phyloP scores from a whole-genome alignment of 64 coral and sea anemone species.

The Stichodactyla mertensii region DNA sequence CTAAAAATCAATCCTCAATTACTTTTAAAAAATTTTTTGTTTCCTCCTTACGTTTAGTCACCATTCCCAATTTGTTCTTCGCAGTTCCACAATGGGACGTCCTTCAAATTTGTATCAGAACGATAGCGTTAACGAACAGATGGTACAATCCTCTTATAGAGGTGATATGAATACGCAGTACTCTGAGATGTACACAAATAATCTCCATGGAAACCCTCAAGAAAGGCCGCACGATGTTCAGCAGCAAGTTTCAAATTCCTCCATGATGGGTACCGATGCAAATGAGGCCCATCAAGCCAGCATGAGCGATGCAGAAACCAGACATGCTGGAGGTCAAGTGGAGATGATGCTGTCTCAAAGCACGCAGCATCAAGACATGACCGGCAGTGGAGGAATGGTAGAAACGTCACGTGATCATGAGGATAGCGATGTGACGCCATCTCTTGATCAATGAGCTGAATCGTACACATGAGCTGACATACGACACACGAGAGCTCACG shows the following conservation, averaged over 20 bases:
- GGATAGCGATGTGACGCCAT: neutral
- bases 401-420: neutral
- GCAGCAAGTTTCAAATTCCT: slow-evolving; percentile 13
- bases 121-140: neutral
- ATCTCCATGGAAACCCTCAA: neutral
- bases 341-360: neutral
- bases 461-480: neutral
- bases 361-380: neutral
- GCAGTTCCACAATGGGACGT: neutral
- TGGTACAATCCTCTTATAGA: slow-evolving; percentile 12
- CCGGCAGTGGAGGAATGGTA: slow-evolving; percentile 3
- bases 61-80: neutral
- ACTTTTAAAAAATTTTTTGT: neutral
- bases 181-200: neutral
- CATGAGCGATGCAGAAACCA: neutral
- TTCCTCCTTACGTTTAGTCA: neutral
- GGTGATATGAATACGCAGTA: slow-evolving; percentile 1
- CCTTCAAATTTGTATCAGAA: neutral
- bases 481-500: neutral
- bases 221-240: neutral
- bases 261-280: neutral
- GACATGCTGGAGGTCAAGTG: neutral
- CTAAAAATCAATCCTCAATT: neutral
- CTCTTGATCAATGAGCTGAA: neutral
- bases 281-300: neutral